Evolutionary conservation across 2,113 vertebrate species (phyloP), one percentile per base, ranked within the genome.

Genomic region (Scartelaos histophorus): DNA sequence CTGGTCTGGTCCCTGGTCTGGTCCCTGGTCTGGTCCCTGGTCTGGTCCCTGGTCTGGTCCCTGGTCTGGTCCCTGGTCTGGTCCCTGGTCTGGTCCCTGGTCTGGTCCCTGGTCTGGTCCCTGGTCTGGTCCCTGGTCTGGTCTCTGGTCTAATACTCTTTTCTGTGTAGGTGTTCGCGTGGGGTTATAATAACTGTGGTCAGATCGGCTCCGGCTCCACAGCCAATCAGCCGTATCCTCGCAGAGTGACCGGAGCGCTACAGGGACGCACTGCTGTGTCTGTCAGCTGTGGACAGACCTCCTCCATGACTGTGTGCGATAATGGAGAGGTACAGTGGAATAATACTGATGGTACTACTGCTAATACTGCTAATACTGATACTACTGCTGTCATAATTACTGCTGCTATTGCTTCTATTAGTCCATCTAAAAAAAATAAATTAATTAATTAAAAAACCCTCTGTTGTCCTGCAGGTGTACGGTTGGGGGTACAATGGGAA

Each of bases 111-210:
- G 3, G 34, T 35, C 6, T 35, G 6, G 34, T 35, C 34, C 6
- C 6, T 35, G 34, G 34, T 3, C 6, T 35, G 6, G 34, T 35
- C 34, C 34, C 34, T 35, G 34, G 2, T 35, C 6, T 35, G 6
- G 34, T 6, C 34, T 2, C 5, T 29, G 29, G 29, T 47, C 2
- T n/a, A 53, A 57, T 4, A 13, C 11, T 24, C 3, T 13, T 69
- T 22, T 16, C 10, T 13, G 10, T 67, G 34, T 77, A 98, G 97
- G 94, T 98, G 0, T 98, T 94, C 15, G 94, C 95, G 0, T 98
- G 97, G 97, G 97, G 97, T 74, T 97, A 97, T 73, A 98, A 98
- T 61, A 98, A 97, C 91, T 97, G 95, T 64, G 97, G 97, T 53
- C 97, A 98, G 71, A 94, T 98, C 70, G 97, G 97, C 67, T 97